Evolutionary conservation across 2,113 vertebrate genomes (phyloP), one percentile per base, ranked within the genome.

Genomic region (Coptodon rendalli): DNA sequence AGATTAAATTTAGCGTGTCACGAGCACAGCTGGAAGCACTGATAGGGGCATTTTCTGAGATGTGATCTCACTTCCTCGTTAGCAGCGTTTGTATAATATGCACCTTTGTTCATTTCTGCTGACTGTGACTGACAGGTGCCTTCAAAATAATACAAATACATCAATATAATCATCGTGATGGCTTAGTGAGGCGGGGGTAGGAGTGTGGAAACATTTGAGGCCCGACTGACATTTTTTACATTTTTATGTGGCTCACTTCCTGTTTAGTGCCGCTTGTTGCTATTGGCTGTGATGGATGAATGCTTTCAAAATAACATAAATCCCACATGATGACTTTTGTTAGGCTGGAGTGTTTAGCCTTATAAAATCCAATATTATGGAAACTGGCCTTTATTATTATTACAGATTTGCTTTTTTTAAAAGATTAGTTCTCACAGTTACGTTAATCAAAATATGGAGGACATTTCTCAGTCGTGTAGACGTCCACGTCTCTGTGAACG

Each of bases 111-210:
- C 17, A 22, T 68, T 63, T 38, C 19, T 40, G 19, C 34, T 66
- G 34, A 66, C 61, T 40, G 19, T 5, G 63, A 68, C 3, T 8
- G 4, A 13, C 63, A 40, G 11, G 34, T 68, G 34, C 63, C 34
- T 3, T 22, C 34, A 68, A 0, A 22, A 68, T 36, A 38, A 63
- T 0, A 63, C 59, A 0, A 63, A 0, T 36, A 0, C 16, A 63
- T 66, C 61, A 63, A 7, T n/a, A 66, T n/a, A 66, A 7, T 66
- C 31, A 36, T 36, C 1, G 9, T 0, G 8, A 31, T 0, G 8
- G 57, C 57, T 31, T 17, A 9, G 27, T 6, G 31, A 63, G 31
- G 9, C 3, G 2, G 5, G 17, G 0, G 6, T 22, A 13, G 22
- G 4, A 1, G 24, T 2, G 2, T 12, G 59, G 59, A 63, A 34